Conservation (phyloP, 2,113 vertebrate species). For the Ia io region DNA sequence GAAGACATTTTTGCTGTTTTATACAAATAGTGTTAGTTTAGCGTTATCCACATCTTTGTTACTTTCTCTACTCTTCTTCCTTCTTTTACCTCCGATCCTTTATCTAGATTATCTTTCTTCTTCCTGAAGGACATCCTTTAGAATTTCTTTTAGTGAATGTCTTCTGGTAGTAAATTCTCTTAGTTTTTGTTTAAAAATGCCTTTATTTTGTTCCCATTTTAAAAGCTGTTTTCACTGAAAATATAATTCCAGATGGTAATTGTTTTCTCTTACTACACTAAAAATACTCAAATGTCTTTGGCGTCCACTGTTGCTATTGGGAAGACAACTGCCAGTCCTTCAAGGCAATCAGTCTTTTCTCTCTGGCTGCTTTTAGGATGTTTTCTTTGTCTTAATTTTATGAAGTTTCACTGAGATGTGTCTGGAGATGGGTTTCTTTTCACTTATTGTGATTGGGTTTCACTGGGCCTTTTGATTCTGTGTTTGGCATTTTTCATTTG, state of each 20-base stretch:
- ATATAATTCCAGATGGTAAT: neutral
- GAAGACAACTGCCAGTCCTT: neutral
- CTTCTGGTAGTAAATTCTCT: neutral
- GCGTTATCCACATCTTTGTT: neutral
- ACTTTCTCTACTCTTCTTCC: neutral
- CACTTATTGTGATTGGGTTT: neutral
- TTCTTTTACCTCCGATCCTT: neutral
- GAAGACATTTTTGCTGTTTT: neutral
- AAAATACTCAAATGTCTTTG: neutral
- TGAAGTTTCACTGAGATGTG: neutral
- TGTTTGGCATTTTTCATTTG: neutral
- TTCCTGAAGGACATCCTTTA: neutral
- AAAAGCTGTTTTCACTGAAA: neutral
- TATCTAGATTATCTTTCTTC: neutral
- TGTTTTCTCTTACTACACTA: neutral
- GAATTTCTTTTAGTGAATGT: conserved; percentile 2
- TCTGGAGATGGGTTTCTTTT: neutral
- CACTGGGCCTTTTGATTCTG: neutral
- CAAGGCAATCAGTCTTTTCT: neutral
- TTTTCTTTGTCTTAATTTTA: neutral
- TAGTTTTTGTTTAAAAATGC: neutral
- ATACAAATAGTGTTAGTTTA: neutral
- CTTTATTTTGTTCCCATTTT: conserved; percentile 15
- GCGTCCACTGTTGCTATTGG: neutral
- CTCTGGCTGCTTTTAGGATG: neutral